Evolutionary conservation across 2,113 vertebrate genomes (phyloP), one percentile per base, ranked within the genome.

Genomic region (Atlantisia rogersi): DNA sequence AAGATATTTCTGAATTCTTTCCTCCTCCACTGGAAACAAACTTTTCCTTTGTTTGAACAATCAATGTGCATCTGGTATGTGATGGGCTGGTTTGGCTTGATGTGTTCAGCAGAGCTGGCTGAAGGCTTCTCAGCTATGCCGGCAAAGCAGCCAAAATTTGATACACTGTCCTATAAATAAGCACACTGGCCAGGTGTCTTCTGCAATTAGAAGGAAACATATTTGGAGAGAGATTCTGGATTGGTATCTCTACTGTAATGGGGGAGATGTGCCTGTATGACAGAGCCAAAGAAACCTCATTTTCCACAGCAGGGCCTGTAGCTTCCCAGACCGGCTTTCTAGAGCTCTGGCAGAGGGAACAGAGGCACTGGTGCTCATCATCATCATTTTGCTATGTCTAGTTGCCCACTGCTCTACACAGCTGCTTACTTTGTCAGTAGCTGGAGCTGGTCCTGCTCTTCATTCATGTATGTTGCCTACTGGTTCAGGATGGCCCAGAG

Each of bases 31-130:
- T 92, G 92, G 90, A 94, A 92, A 77, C 37, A 80, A 92, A 85
- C 31, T 82, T 92, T 53, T 92, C 65, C 59, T 97, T 96, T 97
- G 94, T 96, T 90, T 93, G 59, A 93, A 65, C 2, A 4, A 88
- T 94, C 75, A 82, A 3, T 95, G 93, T 90, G 75, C 82, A 90
- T 95, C 85, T 94, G 82, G 87, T 93, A 68, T 86, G 79, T 69
- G 82, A 95, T 65, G 75, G 90, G 64, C 85, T 92, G 37, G 65
- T 94, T 73, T 69, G 63, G 71, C 90, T 64, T 1, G 50, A 93
- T 69, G 32, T 31, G 29, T 92, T 96, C 71, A 90, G 67, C 40
- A 82, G 59, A 70, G 32, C 75, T 92, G 50, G 40, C 48, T 88
- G 82, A 87, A 82, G 50, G 11, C 24, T 92, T 86, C 67, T 82